Evolutionary conservation across 1,140 invertebrate genomes (phyloP).

Genomic region (Orchestia grillus): DNA sequence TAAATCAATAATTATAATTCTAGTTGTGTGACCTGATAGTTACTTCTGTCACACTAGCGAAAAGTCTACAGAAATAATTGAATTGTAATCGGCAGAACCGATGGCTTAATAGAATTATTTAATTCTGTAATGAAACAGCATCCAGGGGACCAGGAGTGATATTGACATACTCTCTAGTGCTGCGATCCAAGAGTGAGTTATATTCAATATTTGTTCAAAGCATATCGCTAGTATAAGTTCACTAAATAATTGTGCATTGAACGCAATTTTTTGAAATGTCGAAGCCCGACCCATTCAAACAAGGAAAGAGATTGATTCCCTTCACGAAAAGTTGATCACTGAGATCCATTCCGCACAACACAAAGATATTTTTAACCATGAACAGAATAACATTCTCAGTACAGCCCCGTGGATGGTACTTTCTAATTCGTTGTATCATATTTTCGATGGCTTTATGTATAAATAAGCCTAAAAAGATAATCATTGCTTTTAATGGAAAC

Average conservation of each 20-base stretch:
- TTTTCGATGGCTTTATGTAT: background rate
- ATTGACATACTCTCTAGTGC: too few relatives aligned
- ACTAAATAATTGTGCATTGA: background rate
- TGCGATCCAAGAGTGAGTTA: too few relatives aligned
- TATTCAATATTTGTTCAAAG: too few relatives aligned
- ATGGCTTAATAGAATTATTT: too few relatives aligned
- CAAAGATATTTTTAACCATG: background rate
- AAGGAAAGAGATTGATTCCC: background rate
- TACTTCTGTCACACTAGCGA: too few relatives aligned
- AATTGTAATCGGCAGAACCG: too few relatives aligned
- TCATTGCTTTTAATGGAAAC: background rate
- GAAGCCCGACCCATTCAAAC: background rate
- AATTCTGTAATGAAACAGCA: too few relatives aligned
- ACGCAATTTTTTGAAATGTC: background rate
- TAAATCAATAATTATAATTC: too few relatives aligned
- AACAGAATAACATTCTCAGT: background rate
- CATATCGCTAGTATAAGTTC: background rate
- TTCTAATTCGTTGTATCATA: background rate
- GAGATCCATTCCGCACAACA: background rate
- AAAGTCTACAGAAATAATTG: too few relatives aligned
- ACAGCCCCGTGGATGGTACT: background rate
- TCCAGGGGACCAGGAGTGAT: too few relatives aligned
- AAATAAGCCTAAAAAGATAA: background rate
- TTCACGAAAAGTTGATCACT: background rate
- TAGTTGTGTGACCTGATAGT: too few relatives aligned